Evolutionary conservation across 2,888 invertebrate species (phyloP), one percentile per base, ranked within the genome.

Genomic region (Zele albiditarsus): DNA sequence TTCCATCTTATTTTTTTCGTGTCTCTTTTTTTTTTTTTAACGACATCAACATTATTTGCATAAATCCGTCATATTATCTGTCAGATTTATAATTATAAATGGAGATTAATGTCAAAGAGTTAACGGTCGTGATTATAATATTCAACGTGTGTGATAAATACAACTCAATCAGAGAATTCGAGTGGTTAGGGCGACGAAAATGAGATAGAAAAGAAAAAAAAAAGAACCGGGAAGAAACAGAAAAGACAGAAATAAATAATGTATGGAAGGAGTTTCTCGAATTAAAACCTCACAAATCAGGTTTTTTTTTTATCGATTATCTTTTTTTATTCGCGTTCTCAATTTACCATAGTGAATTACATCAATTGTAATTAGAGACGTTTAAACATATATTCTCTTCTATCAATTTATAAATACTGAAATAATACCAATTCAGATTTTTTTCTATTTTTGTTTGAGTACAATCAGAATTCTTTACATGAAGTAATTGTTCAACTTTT

Each of bases 21-120:
- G 3, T 31, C 20, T 16, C 20, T 31, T 33, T 12, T 20, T 38
- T 28, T 6, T 16, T 31, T 38, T 33, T 2, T 16, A 63, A 63
- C 63, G 53, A 46, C 63, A 74, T 28, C 63, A 60, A 57, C 53
- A 42, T 69, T 63, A 74, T 74, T 74, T 74, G 69, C 74, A 74
- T 74, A 74, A 74, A 74, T 63, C 69, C 62, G 63, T 74, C 74
- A 74, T 33, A 53, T 53, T 20, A 53, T n/a, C 20, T 68, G 25
- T 49, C 38, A 60, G 49, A 69, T 74, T 74, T 63, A 69, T 69
- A 69, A 74, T 74, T 74, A 63, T 53, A 20, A 20, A 53, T 20
- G 62, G 63, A 62, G 63, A 74, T 74, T 62, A 74, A 68, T 74
- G 74, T 74, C 69, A 31, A 57, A 49, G 23, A 3, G 20, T 53